Percentiles rank a stretch among this genome's conserved stretches.
phyloP scores from a whole-genome alignment of 2,888 invertebrate genomes.

The Drosophila cognata region DNA sequence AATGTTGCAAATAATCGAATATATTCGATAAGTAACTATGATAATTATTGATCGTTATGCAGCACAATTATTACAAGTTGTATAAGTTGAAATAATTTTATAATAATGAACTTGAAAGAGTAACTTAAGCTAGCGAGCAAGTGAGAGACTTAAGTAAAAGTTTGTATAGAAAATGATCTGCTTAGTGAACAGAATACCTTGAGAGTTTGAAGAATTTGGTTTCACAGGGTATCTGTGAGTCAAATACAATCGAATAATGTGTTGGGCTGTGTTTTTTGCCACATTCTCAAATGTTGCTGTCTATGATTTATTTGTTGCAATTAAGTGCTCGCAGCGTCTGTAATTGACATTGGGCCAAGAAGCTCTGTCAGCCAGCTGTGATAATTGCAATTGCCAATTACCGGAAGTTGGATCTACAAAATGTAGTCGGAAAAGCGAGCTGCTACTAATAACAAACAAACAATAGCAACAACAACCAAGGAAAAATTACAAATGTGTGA shows the following conservation, averaged over 20 bases:
- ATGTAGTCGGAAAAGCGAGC: constrained; percentile 37
- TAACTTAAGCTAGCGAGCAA: background rate
- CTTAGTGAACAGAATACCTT: background rate
- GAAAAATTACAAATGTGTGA: constrained; percentile 52
- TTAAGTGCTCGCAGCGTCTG: constrained; percentile 47
- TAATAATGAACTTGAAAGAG: background rate
- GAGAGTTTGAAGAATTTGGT: background rate
- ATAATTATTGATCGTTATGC: background rate
- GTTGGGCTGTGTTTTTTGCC: constrained; percentile 7
- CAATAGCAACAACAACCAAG: constrained; percentile 3
- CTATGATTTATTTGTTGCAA: constrained; percentile 70
- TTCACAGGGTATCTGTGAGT: constrained; percentile 1
- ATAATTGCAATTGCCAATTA: constrained; percentile 52
- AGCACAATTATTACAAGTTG: background rate
- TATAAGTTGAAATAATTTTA: background rate
- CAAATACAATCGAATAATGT: background rate
- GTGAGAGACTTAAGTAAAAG: background rate
- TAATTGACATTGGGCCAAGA: constrained; percentile 40
- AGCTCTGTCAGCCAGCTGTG: constrained; percentile 38
- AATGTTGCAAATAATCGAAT: background rate
- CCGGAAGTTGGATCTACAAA: constrained; percentile 35
- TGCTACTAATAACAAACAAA: constrained; percentile 13
- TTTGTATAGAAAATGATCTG: background rate
- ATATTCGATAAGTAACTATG: background rate
- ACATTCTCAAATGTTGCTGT: constrained; percentile 15